phyloP scores from a whole-genome alignment of 1,140 invertebrate species.

The Augochlora pura region DNA sequence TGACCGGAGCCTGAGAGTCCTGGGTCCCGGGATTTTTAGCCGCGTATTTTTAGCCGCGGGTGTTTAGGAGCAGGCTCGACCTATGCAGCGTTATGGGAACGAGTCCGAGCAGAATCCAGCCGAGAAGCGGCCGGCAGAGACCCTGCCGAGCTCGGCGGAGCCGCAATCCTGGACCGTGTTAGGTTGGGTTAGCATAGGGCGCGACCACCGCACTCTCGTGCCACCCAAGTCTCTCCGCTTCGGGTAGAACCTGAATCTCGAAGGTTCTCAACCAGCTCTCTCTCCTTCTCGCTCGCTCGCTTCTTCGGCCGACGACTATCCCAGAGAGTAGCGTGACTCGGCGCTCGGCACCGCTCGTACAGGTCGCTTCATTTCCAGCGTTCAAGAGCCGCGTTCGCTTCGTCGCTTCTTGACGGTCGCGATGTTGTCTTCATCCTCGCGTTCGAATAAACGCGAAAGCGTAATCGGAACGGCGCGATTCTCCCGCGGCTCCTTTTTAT shows the following conservation, averaged over 20 bases:
- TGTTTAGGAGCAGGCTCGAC: conserved; percentile 57
- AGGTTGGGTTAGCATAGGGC: conserved; percentile 71
- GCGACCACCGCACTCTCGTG: conserved; percentile 70
- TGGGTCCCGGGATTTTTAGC: conserved; percentile 24
- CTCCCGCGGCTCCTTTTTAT: conserved; percentile 17
- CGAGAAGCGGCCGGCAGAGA: conserved; percentile 36
- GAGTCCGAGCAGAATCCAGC: conserved; percentile 66
- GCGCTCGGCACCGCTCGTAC: no score
- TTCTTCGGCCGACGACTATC: conserved; percentile 23
- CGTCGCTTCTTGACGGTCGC: neutral
- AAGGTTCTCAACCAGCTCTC: conserved; percentile 75
- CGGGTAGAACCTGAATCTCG: conserved; percentile 76
- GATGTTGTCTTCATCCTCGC: conserved; percentile 20
- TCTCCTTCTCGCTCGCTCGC: conserved; percentile 17
- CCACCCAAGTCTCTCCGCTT: conserved; percentile 72
- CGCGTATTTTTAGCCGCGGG: conserved; percentile 52
- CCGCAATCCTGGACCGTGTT: conserved; percentile 56
- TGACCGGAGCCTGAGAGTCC: no score
- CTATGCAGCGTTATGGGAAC: conserved; percentile 50
- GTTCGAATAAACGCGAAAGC: neutral
- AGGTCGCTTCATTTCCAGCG: neutral
- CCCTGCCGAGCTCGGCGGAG: conserved; percentile 4
- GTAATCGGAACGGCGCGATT: no score
- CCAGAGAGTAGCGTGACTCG: neutral
- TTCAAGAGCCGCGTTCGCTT: no score